Conservation (phyloP, 1,140 invertebrate species). For the Heliothis subflexa region DNA sequence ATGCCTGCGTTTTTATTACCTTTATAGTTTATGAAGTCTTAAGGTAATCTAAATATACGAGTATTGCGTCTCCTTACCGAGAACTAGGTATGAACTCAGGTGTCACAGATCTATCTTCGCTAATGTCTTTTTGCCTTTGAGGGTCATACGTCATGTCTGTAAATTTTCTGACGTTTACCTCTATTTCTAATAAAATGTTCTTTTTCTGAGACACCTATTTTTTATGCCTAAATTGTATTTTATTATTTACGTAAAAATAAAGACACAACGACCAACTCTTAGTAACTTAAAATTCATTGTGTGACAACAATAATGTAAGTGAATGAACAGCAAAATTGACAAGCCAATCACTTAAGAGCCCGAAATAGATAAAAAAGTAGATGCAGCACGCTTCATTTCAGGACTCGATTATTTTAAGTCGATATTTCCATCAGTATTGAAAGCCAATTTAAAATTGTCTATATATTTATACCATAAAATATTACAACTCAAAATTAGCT, state of each 20-base stretch:
- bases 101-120: constrained; percentile 29
- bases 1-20: constrained; percentile 37
- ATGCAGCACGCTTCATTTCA: too few species aligned
- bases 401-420: too few species aligned
- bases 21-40: constrained; percentile 38
- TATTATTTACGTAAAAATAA: not conserved
- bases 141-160: constrained; percentile 25
- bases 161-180: constrained; percentile 30
- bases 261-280: too few species aligned
- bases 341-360: too few species aligned
- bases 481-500: not conserved
- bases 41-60: constrained; percentile 40
- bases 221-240: not conserved
- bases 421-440: too few species aligned
- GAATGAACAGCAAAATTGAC: too few species aligned
- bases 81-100: constrained; percentile 17
- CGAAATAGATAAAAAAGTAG: too few species aligned
- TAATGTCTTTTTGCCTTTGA: constrained; percentile 38
- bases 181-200: constrained; percentile 28
- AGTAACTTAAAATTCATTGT: too few species aligned
- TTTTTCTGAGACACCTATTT: not conserved
- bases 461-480: too few species aligned
- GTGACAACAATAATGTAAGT: too few species aligned
- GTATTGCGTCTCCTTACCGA: constrained; percentile 11
- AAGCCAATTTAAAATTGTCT: too few species aligned